These are phyloP conservation scores for Lysandra coridon DNA, from an alignment of 2,888 invertebrate species.

Conservation along the genomic window DNA sequence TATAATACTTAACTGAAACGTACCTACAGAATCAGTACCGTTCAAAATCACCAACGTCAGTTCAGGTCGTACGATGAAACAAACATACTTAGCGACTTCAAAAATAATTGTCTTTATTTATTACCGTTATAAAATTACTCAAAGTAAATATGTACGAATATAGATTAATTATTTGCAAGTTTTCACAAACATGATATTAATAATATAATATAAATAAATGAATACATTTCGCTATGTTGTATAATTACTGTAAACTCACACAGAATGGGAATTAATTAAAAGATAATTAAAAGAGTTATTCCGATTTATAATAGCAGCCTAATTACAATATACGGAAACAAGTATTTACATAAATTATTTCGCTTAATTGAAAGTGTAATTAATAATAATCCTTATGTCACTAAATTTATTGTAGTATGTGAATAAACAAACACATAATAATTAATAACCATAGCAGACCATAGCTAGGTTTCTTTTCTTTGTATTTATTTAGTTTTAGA, in stretches of 20 bases:
- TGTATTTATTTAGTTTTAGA: background rate
- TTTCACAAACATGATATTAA: background rate
- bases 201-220: background rate
- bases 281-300: slow-evolving; percentile 27
- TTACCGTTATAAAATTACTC: background rate
- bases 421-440: background rate
- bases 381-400: background rate
- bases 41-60: no score
- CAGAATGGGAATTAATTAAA: slow-evolving; percentile 7
- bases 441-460: background rate
- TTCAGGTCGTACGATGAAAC: no score
- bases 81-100: background rate
- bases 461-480: background rate
- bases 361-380: background rate
- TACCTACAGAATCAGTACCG: no score
- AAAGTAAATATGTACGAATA: background rate
- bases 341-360: slow-evolving; percentile 25
- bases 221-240: background rate
- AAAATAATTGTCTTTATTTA: background rate
- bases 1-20: no score
- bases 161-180: background rate
- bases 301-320: slow-evolving; percentile 11
- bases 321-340: slow-evolving; percentile 5
- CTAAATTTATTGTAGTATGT: background rate
- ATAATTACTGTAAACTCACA: background rate